Base-by-base conservation (phyloP, 2,888 invertebrate genomes). In the Nomada lathburiana region DNA sequence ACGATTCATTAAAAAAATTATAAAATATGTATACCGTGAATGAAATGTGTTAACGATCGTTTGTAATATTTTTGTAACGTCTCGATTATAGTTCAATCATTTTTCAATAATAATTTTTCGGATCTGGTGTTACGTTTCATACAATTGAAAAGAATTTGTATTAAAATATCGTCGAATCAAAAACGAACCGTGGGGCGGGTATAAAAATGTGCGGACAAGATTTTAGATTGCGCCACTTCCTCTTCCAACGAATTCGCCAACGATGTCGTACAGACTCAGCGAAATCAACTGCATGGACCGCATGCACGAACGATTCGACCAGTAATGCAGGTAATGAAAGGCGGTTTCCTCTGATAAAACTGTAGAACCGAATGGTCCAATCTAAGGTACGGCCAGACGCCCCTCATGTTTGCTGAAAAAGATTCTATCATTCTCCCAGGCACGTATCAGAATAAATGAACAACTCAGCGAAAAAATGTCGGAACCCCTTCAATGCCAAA, bases 251-350 rank as follows among this genome's bases (percentile, higher is more conserved):
- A 82, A 84, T 86, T 79, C 83, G 63, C 78, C 85, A 70, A 79
- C 80, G 80, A 86, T 50, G 68, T 79, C 82, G 71, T 55, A 52
- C 76, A 70, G 84, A 84, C 73, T 89, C 89, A 86, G 87, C 89
- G 68, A 82, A 88, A 89, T 87, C 86, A 76, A 62, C 68, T 73
- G 79, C 76, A 60, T 76, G 74, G 69, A 63, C 80, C 67, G 69
- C 82, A 76, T 81, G 80, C 86, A 86, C 86, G 81, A 87, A 52
- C 70, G 76, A 65, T 69, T 53, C 71, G 65, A 63, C 79, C 74
- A 72, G 84, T 88, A 82, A 88, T 84, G 80, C 84, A 72, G 69
- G 83, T 82, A 82, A 84, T 74, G 86, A 82, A 80, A 86, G 70
- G 71, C 63, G 67, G 68, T 68, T 59, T 50, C 59, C 60, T 78